Conservation (phyloP, 2,797 vertebrate genomes). For the Argentina silus region DNA sequence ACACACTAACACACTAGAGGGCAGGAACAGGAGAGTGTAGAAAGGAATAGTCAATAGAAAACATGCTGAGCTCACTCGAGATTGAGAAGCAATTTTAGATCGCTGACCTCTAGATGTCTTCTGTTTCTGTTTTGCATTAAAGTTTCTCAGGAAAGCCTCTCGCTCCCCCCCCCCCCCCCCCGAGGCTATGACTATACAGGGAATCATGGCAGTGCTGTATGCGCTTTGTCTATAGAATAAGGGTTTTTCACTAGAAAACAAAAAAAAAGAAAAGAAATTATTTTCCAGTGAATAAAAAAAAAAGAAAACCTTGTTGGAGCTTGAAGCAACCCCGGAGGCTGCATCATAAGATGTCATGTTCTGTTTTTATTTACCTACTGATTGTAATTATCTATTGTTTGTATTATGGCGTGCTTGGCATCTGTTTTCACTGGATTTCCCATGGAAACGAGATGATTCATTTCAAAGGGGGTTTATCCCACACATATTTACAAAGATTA, state of each 20-base stretch:
- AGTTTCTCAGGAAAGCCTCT: conserved; percentile 61
- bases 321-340: conserved; percentile 42
- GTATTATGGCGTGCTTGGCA: conserved; percentile 21
- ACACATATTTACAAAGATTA: neutral
- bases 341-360: conserved; percentile 31
- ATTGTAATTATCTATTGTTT: conserved; percentile 31
- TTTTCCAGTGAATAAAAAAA: neutral
- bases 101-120: conserved; percentile 74
- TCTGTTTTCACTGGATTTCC: conserved; percentile 43
- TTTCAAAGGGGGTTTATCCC: neutral
- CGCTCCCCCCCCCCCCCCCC: conserved; percentile 43
- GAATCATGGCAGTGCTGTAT: conserved; percentile 54
- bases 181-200: conserved; percentile 51
- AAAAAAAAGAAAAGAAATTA: neutral
- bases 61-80: conserved; percentile 67
- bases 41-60: conserved; percentile 72
- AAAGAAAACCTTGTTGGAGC: conserved; percentile 25
- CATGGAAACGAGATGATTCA: conserved; percentile 1
- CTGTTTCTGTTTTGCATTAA: conserved; percentile 77
- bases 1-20: conserved; percentile 64
- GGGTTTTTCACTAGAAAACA: conserved; percentile 42
- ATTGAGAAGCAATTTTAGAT: conserved; percentile 77
- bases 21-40: conserved; percentile 68
- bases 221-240: conserved; percentile 22
- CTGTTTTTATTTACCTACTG: conserved; percentile 58